Conservation (phyloP, 2,888 invertebrate genomes). For the Brachyptera putata region DNA sequence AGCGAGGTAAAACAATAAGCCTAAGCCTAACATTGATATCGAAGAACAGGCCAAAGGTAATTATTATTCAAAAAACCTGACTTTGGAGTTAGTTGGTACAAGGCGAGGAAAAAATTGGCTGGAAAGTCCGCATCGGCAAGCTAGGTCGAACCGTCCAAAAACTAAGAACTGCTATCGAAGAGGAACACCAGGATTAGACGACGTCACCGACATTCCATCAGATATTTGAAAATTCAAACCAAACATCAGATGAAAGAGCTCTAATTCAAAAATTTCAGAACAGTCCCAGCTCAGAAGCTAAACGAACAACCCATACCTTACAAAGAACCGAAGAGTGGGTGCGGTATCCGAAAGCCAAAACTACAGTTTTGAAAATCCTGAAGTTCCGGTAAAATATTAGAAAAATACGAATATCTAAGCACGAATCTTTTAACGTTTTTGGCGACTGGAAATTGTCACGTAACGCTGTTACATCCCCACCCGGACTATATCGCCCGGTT, state of each 20-base stretch:
- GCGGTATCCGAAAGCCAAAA: constrained; percentile 60
- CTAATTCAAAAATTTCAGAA: not conserved
- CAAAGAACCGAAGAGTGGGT: constrained; percentile 77
- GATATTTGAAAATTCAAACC: too few species aligned
- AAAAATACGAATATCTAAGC: constrained; percentile 68
- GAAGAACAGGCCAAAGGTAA: not conserved
- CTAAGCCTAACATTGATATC: too few species aligned
- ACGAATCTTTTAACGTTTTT: constrained; percentile 67
- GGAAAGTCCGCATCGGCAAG: constrained; percentile 15
- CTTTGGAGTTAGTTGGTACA: constrained; percentile 25
- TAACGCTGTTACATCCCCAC: constrained; percentile 89
- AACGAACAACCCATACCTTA: constrained; percentile 57
- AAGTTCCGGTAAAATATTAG: constrained; percentile 84
- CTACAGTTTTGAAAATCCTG: constrained; percentile 77
- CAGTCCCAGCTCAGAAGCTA: constrained; percentile 28
- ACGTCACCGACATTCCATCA: too few species aligned
- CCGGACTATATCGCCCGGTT: constrained; percentile 86
- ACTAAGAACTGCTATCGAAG: too few species aligned
- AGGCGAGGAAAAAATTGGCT: constrained; percentile 25
- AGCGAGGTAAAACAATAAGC: not conserved
- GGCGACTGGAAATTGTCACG: constrained; percentile 80
- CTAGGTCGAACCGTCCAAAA: too few species aligned
- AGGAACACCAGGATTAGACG: too few species aligned
- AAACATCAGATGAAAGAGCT: too few species aligned
- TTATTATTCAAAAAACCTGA: constrained; percentile 28